Conservation (phyloP, 2,113 vertebrate genomes). For the Tachysurus vachellii region DNA sequence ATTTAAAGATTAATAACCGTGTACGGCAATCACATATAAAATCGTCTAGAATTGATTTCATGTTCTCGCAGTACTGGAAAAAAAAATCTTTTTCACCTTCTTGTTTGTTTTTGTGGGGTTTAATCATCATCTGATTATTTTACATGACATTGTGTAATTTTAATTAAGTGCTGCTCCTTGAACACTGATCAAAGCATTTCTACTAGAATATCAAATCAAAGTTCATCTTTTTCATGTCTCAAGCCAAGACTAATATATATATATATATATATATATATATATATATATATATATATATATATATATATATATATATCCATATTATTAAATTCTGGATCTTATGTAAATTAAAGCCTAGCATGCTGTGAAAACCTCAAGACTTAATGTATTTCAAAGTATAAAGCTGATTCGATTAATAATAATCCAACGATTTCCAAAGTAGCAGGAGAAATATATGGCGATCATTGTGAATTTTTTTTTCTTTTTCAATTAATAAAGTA, state of each 20-base stretch:
- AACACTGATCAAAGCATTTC: slow-evolving; percentile 17
- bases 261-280: background rate
- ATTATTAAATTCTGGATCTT: background rate
- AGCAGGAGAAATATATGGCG: background rate
- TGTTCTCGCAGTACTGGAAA: background rate
- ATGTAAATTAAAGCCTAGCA: background rate
- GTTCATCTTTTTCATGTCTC: slow-evolving; percentile 27
- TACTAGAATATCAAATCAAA: slow-evolving; percentile 24
- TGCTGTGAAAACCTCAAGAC: background rate
- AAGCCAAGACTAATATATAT: background rate
- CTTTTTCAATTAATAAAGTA: background rate
- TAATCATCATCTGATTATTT: slow-evolving; percentile 11
- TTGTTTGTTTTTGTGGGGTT: background rate
- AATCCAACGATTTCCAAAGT: background rate
- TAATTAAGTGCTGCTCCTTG: slow-evolving; percentile 23
- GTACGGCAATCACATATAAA: background rate
- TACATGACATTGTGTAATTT: slow-evolving; percentile 3
- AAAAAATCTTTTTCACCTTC: slow-evolving; percentile 8
- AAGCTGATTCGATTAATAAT: background rate
- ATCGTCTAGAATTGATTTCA: background rate
- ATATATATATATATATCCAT: no score
- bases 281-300: background rate
- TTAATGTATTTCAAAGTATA: background rate
- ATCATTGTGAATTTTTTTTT: background rate
- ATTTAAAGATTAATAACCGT: background rate